Base-by-base conservation (phyloP, 2,113 vertebrate species). In the Prionailurus bengalensis region DNA sequence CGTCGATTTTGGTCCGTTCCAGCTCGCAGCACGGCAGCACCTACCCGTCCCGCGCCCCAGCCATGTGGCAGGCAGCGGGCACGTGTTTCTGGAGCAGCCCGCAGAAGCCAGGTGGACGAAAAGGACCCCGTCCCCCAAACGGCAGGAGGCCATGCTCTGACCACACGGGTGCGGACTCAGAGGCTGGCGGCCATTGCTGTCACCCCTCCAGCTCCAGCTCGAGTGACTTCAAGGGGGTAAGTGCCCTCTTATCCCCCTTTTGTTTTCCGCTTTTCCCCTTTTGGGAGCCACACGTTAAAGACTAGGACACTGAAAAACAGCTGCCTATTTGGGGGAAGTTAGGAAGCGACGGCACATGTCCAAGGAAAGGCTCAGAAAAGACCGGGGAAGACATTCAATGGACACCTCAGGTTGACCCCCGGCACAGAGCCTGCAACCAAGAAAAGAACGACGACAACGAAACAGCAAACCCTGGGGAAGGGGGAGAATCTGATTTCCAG, bases 371-470 rank as follows among this genome's bases (percentile, higher is more conserved):
- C 36, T 65, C 81, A 42, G 58, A 42, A 11, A 19, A 63, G 25
- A 31, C 25, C 81, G 4, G 17, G 21, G 63, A 68, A 51, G 83
- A 51, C 17, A 36, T 5, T 63, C 9, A 51, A 4, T 51, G n/a
- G 5, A 16, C 8, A 39, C 68, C 51, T 66, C 9, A 12, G 9
- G 27, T 51, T 19, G n/a, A 29, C 1, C 10, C 21, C 36, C 12
- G 0, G 33, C 45, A 61, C 13, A 70, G 65, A 86, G 29, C 5
- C 58, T 19, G 11, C 45, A 27, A 66, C 15, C 5, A 16, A 2
- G 4, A 17, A 10, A 53, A 25, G 33, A 36, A 36, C 1, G 0
- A 27, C 0, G 3, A 70, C 68, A 36, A 70, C 7, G 1, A 70
- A n/a, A 12, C 4, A 55, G 66, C 68, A 73, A 39, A 39, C n/a